Evolutionary conservation across 2,113 vertebrate genomes (phyloP).

Genomic region (Pterocles orientalis): DNA sequence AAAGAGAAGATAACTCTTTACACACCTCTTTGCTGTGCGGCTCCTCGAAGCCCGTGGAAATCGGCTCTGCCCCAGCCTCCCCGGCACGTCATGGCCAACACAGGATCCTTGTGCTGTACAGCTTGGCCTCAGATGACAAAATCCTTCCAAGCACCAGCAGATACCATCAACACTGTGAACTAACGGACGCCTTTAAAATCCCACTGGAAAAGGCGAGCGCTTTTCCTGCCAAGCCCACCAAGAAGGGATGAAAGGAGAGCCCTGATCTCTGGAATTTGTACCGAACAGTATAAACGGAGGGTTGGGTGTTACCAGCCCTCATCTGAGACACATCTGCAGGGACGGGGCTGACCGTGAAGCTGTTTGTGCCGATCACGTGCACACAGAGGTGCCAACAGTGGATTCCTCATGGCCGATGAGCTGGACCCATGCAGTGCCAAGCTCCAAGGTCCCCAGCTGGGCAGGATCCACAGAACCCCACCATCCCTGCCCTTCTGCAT

Average conservation of each 20-base stretch:
- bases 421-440: neutral
- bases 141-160: constrained; percentile 40
- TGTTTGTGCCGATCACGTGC: accelerated
- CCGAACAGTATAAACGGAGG: neutral
- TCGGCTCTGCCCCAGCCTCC: neutral
- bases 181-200: constrained; percentile 5
- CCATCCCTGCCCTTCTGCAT: neutral
- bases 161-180: constrained; percentile 32
- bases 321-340: neutral
- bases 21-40: neutral
- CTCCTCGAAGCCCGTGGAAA: neutral
- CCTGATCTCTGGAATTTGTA: neutral
- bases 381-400: accelerated
- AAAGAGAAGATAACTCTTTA: neutral
- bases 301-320: neutral
- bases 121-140: neutral
- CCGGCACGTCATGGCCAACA: neutral
- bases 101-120: neutral
- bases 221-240: constrained; percentile 64
- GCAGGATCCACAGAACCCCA: neutral
- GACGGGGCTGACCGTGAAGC: neutral
- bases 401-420: neutral
- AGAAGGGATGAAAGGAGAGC: constrained; percentile 46
- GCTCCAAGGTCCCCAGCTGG: accelerated
- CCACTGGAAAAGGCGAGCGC: neutral